Conservation (phyloP, 2,888 invertebrate genomes). For the Anorthoa munda region DNA sequence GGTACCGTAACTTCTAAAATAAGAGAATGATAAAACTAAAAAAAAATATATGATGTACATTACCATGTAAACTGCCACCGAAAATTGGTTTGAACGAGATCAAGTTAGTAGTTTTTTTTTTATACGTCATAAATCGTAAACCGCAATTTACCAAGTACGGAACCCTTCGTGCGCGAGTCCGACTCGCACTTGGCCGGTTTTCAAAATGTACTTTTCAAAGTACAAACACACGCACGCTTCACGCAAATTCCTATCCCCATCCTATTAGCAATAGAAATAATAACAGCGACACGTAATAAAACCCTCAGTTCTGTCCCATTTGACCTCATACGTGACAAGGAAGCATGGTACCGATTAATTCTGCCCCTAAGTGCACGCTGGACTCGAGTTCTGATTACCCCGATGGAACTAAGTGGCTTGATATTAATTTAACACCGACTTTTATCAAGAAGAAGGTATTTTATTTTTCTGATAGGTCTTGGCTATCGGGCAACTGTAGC, state of each 20-base stretch:
- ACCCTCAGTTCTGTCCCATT: conserved; percentile 46
- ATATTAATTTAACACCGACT: conserved; percentile 62
- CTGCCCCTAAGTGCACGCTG: conserved; percentile 62
- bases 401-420: conserved; percentile 52
- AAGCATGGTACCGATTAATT: conserved; percentile 73
- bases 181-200: too few relatives aligned
- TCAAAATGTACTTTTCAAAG: not conserved
- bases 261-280: conserved; percentile 37
- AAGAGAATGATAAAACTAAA: too few relatives aligned
- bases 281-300: conserved; percentile 56
- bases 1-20: too few relatives aligned
- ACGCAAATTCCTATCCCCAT: not conserved
- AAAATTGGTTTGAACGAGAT: too few relatives aligned
- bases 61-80: too few relatives aligned
- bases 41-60: too few relatives aligned
- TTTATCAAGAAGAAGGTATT: conserved; percentile 41
- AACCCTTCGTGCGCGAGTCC: too few relatives aligned
- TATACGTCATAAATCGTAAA: too few relatives aligned
- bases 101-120: too few relatives aligned
- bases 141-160: too few relatives aligned
- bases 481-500: not conserved
- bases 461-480: conserved; percentile 2
- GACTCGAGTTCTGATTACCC: conserved; percentile 57
- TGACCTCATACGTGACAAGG: conserved; percentile 67
- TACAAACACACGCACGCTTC: not conserved